Base-by-base conservation (phyloP, 2,888 invertebrate species). In the Phania funesta region DNA sequence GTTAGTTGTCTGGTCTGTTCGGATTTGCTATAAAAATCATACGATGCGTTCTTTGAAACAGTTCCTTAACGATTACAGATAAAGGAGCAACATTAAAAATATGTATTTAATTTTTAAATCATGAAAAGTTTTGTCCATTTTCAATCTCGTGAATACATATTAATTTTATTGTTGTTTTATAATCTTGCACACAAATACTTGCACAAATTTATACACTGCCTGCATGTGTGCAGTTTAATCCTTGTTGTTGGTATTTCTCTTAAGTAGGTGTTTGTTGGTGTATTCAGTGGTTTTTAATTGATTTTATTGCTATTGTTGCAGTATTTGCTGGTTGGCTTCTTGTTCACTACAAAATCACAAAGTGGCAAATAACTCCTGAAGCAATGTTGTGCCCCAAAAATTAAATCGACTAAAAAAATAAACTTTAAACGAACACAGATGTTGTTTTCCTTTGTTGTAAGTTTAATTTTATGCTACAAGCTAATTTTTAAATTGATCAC, bases 331-430 rank as follows among this genome's bases (percentile, higher is more conserved):
- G 18, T 52, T 74, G 64, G 29, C 44, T 68, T 52, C 35, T 50
- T 68, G 41, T 60, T 68, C 46, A 16, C 67, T 52, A 68, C 76
- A 62, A 52, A 68, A 76, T 76, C 60, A 76, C 52, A 52, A 68
- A 76, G 68, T 76, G 76, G 68, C 35, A 76, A 76, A 76, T 44
- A 68, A 35, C 24, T 68, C 76, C 76, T 52, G 32, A 52, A 68
- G 76, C 76, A 20, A 26, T 54, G 16, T 8, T 44, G 5, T 18
- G 5, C 6, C 6, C 35, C 58, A 71, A 48, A 71, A 35, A 29
- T 48, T 58, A 71, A 18, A 48, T 26, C 4, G 22, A 16, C 13
- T 7, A 46, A n/a, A n/a, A 24, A 11, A 13, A 20, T 24, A 13
- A 56, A 68, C n/a, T 26, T 11, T 8, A 35, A 56, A 24, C n/a